Conservation (phyloP, 2,797 vertebrate genomes). For the Micromesistius poutassou region DNA sequence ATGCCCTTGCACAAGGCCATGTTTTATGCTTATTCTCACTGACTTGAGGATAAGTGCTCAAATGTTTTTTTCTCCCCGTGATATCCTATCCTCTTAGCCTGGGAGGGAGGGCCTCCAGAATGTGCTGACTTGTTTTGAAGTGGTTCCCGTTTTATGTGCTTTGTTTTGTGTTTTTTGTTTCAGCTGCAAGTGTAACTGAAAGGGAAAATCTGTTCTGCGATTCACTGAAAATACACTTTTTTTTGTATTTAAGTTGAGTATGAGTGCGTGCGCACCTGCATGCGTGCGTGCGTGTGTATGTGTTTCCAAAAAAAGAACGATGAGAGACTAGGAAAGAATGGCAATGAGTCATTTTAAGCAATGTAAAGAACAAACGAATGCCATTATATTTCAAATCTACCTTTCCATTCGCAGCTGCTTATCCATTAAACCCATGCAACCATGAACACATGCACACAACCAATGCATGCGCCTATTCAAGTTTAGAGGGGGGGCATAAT, state of each 20-base stretch:
- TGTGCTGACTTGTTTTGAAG: background rate
- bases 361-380: conserved; percentile 16
- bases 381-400: background rate
- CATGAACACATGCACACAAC: background rate
- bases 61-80: background rate
- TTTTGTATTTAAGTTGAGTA: no score
- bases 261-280: background rate
- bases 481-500: background rate
- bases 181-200: no score
- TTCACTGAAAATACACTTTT: no score
- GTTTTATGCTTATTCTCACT: background rate
- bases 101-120: background rate
- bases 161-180: no score
- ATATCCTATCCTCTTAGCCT: background rate
- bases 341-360: conserved; percentile 7
- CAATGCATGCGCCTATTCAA: background rate
- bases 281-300: background rate
- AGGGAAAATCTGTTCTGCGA: no score
- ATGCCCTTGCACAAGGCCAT: background rate
- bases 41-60: background rate
- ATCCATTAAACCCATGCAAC: background rate
- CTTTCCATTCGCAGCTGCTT: background rate
- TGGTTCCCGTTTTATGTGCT: no score
- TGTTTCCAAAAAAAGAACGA: no score
- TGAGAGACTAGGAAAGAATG: background rate